Percentiles rank a stretch among this genome's conserved stretches.
These are phyloP conservation scores for Drosophila tropicalis DNA, from an alignment of 1,140 invertebrate genomes.

Conservation along the genomic window DNA sequence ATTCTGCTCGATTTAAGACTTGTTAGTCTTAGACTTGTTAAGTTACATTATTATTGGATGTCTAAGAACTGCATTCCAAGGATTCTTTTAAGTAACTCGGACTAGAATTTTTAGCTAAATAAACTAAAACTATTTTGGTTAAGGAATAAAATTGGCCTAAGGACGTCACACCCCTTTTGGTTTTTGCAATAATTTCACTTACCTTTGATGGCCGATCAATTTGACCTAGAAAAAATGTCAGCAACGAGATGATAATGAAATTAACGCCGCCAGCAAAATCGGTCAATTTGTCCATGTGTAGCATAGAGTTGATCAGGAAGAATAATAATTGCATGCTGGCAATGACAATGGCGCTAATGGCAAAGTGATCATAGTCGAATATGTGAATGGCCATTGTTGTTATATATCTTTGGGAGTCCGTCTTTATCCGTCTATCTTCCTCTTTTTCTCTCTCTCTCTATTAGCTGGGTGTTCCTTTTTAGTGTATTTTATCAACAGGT, in stretches of 20 bases:
- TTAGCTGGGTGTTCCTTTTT: constrained; percentile 4
- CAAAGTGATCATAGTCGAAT: constrained; percentile 93
- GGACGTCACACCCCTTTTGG: too few species aligned
- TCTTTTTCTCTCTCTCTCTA: neutral
- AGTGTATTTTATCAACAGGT: constrained; percentile 22
- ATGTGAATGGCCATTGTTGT: constrained; percentile 86
- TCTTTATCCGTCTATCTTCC: neutral
- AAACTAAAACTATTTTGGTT: too few species aligned
- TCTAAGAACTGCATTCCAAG: too few species aligned
- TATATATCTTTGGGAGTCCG: neutral
- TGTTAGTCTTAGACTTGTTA: too few species aligned
- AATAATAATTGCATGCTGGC: constrained; percentile 94
- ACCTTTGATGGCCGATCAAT: constrained; percentile 87
- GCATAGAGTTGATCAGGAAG: constrained; percentile 92
- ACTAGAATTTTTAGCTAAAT: too few species aligned
- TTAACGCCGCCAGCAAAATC: constrained; percentile 96
- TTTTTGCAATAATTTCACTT: constrained; percentile 36
- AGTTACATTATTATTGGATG: too few species aligned
- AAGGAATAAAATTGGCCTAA: too few species aligned
- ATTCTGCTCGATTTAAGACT: too few species aligned
- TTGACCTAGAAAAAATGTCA: constrained; percentile 94
- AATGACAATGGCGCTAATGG: constrained; percentile 94
- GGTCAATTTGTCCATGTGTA: constrained; percentile 94
- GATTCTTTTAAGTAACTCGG: too few species aligned
- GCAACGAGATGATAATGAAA: constrained; percentile 93